These are phyloP conservation scores for Actinia equina DNA, from an alignment of 64 coral and sea anemone genomes.

Conservation along the genomic window DNA sequence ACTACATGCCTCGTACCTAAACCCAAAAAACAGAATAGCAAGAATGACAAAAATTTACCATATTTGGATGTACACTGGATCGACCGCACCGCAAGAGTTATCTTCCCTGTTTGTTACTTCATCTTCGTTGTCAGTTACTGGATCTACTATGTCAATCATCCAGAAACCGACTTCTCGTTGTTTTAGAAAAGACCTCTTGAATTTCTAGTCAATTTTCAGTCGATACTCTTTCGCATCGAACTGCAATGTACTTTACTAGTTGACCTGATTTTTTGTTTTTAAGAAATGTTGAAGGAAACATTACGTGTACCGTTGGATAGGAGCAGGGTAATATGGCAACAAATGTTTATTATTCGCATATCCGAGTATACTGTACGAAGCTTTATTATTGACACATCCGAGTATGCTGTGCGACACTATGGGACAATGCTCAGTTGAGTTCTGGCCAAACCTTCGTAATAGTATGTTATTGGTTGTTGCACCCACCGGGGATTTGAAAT, in stretches of 20 bases:
- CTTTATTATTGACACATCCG: too few relatives aligned
- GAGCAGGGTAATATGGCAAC: too few relatives aligned
- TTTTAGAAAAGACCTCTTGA: not conserved
- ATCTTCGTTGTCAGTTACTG: slow-evolving; percentile 40
- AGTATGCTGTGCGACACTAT: too few relatives aligned
- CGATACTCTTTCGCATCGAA: not conserved
- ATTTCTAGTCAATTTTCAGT: not conserved
- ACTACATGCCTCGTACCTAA: slow-evolving; percentile 5
- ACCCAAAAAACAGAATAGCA: not conserved
- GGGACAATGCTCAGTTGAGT: too few relatives aligned
- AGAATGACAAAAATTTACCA: not conserved
- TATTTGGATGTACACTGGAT: slow-evolving; percentile 49
- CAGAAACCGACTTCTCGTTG: slow-evolving; percentile 25
- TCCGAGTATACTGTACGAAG: too few relatives aligned
- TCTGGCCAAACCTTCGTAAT: too few relatives aligned
- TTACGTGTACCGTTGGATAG: not conserved
- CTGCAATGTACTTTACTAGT: too few relatives aligned
- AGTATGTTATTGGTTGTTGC: too few relatives aligned
- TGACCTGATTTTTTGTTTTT: too few relatives aligned
- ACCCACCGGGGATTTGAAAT: too few relatives aligned
- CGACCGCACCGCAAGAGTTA: slow-evolving; percentile 17
- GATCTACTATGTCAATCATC: slow-evolving; percentile 58
- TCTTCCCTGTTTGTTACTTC: slow-evolving; percentile 50
- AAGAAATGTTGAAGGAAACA: not conserved
- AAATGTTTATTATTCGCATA: too few relatives aligned